Percentiles rank a stretch among this genome's conserved stretches.
Conservation (phyloP, 1,140 invertebrate species). For the Brachionus calyciflorus region DNA sequence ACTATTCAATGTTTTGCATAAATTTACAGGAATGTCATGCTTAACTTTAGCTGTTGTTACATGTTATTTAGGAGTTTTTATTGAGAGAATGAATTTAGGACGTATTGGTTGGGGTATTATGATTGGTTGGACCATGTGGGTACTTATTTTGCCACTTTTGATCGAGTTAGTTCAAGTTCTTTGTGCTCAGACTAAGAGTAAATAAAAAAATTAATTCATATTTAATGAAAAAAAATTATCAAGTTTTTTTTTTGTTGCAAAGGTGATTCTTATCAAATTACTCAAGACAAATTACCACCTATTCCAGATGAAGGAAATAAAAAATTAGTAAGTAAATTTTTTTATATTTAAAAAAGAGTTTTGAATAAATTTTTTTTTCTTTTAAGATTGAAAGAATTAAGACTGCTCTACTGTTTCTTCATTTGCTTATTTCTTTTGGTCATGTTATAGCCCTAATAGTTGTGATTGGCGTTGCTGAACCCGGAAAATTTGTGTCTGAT, state of each 20-base stretch:
- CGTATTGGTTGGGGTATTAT: conserved; percentile 27
- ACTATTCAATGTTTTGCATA: conserved; percentile 12
- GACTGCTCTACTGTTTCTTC: not conserved
- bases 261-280: conserved; percentile 21
- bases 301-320: not conserved
- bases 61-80: conserved; percentile 31
- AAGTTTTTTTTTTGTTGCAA: not conserved
- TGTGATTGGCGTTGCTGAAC: conserved; percentile 21
- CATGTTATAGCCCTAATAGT: conserved; percentile 18
- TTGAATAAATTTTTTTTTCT: not conserved
- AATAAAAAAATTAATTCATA: too few species aligned
- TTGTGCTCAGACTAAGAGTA: not conserved
- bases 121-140: conserved; percentile 24
- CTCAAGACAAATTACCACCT: not conserved
- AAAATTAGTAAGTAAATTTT: not conserved
- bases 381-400: conserved; percentile 13
- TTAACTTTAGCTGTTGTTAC: not conserved
- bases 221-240: not conserved
- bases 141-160: not conserved
- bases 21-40: conserved; percentile 13
- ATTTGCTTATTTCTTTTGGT: conserved; percentile 9
- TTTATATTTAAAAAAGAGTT: too few species aligned
- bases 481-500: not conserved
- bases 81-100: conserved; percentile 31
- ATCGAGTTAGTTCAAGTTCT: conserved; percentile 2